Evolutionary conservation across 2,113 vertebrate genomes (phyloP), one percentile per base, ranked within the genome.

Genomic region (Otolemur garnettii): DNA sequence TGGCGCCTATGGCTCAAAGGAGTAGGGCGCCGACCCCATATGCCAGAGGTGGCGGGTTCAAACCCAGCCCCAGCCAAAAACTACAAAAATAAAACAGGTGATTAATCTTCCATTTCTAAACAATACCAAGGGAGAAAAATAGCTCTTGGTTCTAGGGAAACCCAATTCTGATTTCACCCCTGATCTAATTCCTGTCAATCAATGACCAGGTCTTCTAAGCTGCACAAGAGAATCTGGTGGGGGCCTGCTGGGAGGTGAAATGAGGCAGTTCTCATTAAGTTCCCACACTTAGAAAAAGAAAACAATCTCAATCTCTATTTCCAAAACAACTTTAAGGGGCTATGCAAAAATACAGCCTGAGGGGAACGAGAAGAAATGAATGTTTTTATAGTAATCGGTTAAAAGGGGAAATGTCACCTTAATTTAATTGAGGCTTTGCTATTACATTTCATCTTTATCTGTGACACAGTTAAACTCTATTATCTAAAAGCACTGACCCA

Each of bases 401-500:
- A 86, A 96, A 95, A 81, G 95, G 94, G 90, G 87, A 97, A 97
- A 96, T 95, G 94, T 96, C 96, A 96, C 94, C 91, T 96, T 96
- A 97, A 91, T 96, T 97, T 97, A 97, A 97, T 96, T 97, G 96
- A 79, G 66, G 38, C 95, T 96, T 77, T 84, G 94, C 90, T 95
- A 95, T 97, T 96, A 94, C 38, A 90, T 89, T 95, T 97, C 93
- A 94, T 87, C 82, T 96, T 91, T 89, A 85, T 94, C 92, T 84
- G 83, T 97, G 96, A 97, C 96, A 98, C 94, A 96, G 87, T 96
- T 97, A 97, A 97, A 96, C 94, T 96, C 95, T 93, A 96, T 97
- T 97, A 97, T 95, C 93, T 80, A 93, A 97, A 97, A 97, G 95
- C 94, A 96, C 91, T 97, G 95, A 98, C 97, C 95, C 96, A 97